Conservation (phyloP, 2,888 invertebrate species). For the Myopa testacea region DNA sequence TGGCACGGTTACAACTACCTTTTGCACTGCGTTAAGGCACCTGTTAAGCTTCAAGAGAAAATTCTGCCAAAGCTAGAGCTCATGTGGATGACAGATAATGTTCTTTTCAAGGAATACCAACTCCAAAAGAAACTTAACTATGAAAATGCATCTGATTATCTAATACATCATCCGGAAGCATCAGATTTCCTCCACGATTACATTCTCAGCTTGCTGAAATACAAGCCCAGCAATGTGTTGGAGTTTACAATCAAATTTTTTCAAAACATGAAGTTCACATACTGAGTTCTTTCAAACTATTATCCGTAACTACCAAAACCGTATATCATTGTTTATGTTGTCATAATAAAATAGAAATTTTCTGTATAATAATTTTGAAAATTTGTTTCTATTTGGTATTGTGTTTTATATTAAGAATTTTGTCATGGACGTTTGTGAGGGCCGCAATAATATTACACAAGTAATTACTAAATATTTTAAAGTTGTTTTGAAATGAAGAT, state of each 20-base stretch:
- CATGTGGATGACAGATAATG: constrained; percentile 57
- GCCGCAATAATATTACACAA: not conserved
- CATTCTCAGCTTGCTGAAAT: constrained; percentile 57
- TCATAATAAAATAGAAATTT: constrained; percentile 46
- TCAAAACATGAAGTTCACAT: constrained; percentile 53
- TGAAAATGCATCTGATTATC: constrained; percentile 55
- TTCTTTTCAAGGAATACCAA: constrained; percentile 50
- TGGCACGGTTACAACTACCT: constrained; percentile 61
- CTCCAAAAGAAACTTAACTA: constrained; percentile 55
- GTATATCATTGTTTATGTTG: constrained; percentile 46
- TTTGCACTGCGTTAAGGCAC: constrained; percentile 56
- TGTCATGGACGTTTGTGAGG: constrained; percentile 40
- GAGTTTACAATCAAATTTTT: constrained; percentile 61
- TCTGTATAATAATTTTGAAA: not conserved
- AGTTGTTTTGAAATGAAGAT: not conserved
- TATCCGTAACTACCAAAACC: constrained; percentile 34
- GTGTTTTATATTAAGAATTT: constrained; percentile 31
- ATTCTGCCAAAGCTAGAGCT: constrained; percentile 57
- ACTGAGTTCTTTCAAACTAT: not conserved
- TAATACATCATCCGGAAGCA: constrained; percentile 56
- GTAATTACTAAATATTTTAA: not conserved
- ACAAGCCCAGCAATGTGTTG: constrained; percentile 59
- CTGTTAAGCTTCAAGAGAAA: constrained; percentile 48
- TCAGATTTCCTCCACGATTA: constrained; percentile 61
- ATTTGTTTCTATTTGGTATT: constrained; percentile 29